Evolutionary conservation across 1,140 invertebrate genomes (phyloP).

Genomic region (Aphidius gifuensis): DNA sequence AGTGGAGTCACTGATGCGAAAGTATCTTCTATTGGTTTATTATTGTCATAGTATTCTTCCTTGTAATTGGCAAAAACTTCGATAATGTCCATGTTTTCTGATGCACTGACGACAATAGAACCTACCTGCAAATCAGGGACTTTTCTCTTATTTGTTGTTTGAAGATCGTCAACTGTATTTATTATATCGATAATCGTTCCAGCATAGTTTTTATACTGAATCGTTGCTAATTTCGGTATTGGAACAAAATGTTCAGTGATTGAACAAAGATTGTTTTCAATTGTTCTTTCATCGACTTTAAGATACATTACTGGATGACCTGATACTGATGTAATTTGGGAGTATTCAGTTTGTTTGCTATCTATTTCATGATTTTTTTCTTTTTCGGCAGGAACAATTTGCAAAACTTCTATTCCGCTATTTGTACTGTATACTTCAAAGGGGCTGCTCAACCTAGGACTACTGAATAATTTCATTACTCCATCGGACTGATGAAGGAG

Average conservation of each 20-base stretch:
- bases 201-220: conserved; percentile 49
- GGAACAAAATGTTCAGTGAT: conserved; percentile 44
- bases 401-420: conserved; percentile 54
- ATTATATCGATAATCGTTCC: conserved; percentile 59
- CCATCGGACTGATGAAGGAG: conserved; percentile 57
- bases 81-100: conserved; percentile 56
- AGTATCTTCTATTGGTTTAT: conserved; percentile 30
- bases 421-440: conserved; percentile 43
- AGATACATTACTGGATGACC: conserved; percentile 58
- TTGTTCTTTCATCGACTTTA: conserved; percentile 60
- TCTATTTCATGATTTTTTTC: conserved; percentile 54
- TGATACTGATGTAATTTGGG: conserved; percentile 49
- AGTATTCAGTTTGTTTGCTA: too few species aligned
- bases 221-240: conserved; percentile 48
- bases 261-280: conserved; percentile 53
- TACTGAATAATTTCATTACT: too few species aligned
- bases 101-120: conserved; percentile 50
- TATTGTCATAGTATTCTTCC: conserved; percentile 47
- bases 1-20: conserved; percentile 52
- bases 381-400: conserved; percentile 58
- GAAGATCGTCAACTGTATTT: conserved; percentile 52
- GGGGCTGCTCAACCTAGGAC: too few species aligned
- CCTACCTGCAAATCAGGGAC: conserved; percentile 52
- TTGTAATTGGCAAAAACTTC: conserved; percentile 54
- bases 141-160: conserved; percentile 34